Evolutionary conservation across 2,113 vertebrate genomes (phyloP), one percentile per base, ranked within the genome.

Genomic region (Nerophis ophidion): DNA sequence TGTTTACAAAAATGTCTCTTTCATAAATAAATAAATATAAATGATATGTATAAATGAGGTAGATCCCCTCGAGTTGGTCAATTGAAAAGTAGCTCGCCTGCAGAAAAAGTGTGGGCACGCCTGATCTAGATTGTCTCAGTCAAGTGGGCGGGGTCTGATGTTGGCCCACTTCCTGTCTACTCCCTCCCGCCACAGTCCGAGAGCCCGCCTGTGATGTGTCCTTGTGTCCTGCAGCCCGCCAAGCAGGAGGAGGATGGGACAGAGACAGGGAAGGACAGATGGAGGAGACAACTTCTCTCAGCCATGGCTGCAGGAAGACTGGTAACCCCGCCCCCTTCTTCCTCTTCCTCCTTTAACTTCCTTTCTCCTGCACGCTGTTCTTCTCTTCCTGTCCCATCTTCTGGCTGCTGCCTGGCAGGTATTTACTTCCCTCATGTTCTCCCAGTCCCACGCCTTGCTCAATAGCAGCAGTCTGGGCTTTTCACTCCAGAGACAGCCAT

Each of bases 201-300:
- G 1, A 3, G 1, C 2, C 26, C 26, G 26, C 1, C 26, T 82
- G 61, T 78, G 71, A 85, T 50, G n/a, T 68, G 58, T 81, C 60
- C 57, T 65, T 86, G 76, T 89, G 80, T 90, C 68, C 88, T 85
- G 71, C 81, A 91, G 90, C 84, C 83, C 75, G 76, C 83, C 63
- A 90, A 85, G 83, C 81, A 76, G 81, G 86, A 90, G 81, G 86
- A 90, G 81, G 87, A 87, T 36, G 71, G 85, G 79, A 74, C 76
- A 77, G 84, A 86, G 74, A 77, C 85, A 83, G 86, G 81, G 83
- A 91, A 90, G 79, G 86, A 89, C 87, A 92, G 87, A 87, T 91
- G 89, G 90, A 91, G 85, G 80, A 84, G 87, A 78, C 88, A 84
- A 74, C 81, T 91, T 26, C 80, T 89, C 81, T 91, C 88, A 81